Conservation (phyloP, 2,797 vertebrate genomes). For the Picus viridis region DNA sequence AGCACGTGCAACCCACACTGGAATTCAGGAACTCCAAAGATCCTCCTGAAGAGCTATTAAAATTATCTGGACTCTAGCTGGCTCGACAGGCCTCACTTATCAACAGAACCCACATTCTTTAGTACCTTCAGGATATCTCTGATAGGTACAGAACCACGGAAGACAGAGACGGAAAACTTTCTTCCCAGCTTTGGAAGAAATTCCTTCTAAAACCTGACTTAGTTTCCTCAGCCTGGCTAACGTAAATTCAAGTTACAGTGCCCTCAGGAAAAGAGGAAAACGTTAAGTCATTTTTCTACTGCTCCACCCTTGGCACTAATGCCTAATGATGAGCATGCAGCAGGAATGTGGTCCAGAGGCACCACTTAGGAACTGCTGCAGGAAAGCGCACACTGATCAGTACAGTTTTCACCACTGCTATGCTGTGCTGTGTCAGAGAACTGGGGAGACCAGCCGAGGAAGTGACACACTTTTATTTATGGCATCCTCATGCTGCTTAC, state of each 20-base stretch:
- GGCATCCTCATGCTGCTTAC: neutral
- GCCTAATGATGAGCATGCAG: neutral
- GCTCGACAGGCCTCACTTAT: neutral
- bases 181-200: neutral
- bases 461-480: neutral
- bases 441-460: neutral
- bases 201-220: neutral
- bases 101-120: neutral
- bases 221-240: neutral
- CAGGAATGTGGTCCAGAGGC: neutral
- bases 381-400: neutral
- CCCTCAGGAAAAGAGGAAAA: neutral
- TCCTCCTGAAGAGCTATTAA: neutral
- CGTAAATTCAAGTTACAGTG: neutral
- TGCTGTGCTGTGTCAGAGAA: neutral
- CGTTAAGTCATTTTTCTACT: neutral
- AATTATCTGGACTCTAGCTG: neutral
- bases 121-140: slow-evolving; percentile 1
- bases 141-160: neutral
- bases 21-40: neutral
- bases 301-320: neutral
- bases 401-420: neutral
- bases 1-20: neutral
- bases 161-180: neutral
- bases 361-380: neutral